A percentile compares a stretch with the other conserved stretches of the same genome.
These are phyloP conservation scores for Corapipo altera DNA, from an alignment of 2,113 vertebrate genomes.

Conservation along the genomic window DNA sequence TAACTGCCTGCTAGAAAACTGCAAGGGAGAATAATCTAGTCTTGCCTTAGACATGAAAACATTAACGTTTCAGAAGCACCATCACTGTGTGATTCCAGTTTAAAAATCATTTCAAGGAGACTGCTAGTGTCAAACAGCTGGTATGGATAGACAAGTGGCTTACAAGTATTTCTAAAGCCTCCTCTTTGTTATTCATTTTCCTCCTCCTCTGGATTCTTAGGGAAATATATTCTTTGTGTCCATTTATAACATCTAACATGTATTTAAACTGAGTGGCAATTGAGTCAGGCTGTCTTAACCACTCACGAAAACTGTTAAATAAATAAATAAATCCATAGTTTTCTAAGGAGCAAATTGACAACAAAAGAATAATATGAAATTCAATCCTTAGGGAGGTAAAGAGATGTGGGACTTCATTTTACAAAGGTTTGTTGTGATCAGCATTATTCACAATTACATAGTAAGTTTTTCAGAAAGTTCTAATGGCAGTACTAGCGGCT, in stretches of 20 bases:
- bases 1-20: background rate
- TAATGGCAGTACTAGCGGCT: background rate
- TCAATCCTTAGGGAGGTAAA: background rate
- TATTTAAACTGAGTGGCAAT: background rate
- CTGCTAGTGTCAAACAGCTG: constrained; percentile 23
- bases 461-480: background rate
- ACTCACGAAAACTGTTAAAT: background rate
- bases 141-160: constrained; percentile 19
- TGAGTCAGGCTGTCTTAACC: background rate
- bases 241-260: background rate
- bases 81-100: background rate
- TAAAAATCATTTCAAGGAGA: constrained; percentile 34
- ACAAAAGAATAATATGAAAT: background rate
- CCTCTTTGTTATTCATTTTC: background rate
- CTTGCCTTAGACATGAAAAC: background rate
- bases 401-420: background rate
- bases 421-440: background rate
- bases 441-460: background rate
- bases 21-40: background rate
- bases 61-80: constrained; percentile 30
- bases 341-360: background rate
- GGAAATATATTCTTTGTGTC: background rate
- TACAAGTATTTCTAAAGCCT: constrained; percentile 18
- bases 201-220: background rate
- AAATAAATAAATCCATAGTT: background rate